Conservation (phyloP, 2,888 invertebrate genomes). For the Phoenoteleia sp. region DNA sequence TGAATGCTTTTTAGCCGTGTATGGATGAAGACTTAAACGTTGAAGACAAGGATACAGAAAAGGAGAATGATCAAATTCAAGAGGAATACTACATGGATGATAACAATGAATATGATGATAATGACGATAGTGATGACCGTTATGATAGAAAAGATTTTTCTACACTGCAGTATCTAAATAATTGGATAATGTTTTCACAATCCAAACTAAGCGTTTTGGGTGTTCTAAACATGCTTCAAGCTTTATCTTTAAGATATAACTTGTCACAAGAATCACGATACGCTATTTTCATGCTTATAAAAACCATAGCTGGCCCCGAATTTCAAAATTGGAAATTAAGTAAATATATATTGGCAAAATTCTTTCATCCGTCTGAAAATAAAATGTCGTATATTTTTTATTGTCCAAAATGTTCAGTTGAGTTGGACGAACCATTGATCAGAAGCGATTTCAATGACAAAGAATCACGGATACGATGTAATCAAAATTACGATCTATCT, state of each 20-base stretch:
- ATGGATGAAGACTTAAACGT: too few species aligned
- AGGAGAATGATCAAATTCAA: too few species aligned
- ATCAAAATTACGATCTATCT: not conserved
- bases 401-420: slow-evolving; percentile 16
- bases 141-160: not conserved
- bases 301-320: slow-evolving; percentile 54
- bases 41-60: too few species aligned
- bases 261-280: slow-evolving; percentile 37
- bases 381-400: slow-evolving; percentile 22
- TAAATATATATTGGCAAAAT: slow-evolving; percentile 1
- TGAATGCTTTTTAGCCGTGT: too few species aligned
- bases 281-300: slow-evolving; percentile 29
- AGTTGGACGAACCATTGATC: not conserved
- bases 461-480: not conserved
- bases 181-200: slow-evolving; percentile 61
- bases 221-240: slow-evolving; percentile 45
- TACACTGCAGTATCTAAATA: not conserved
- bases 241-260: slow-evolving; percentile 31
- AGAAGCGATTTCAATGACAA: not conserved
- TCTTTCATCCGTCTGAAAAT: slow-evolving; percentile 1
- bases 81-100: too few species aligned
- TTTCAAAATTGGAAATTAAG: slow-evolving; percentile 26
- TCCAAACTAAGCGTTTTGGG: slow-evolving; percentile 34
- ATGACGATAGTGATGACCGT: too few species aligned
- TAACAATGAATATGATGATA: too few species aligned